Percentiles rank a stretch among this genome's conserved stretches.
phyloP scores from a whole-genome alignment of 64 coral and sea anemone species.

The Catalaphyllia jardinei region DNA sequence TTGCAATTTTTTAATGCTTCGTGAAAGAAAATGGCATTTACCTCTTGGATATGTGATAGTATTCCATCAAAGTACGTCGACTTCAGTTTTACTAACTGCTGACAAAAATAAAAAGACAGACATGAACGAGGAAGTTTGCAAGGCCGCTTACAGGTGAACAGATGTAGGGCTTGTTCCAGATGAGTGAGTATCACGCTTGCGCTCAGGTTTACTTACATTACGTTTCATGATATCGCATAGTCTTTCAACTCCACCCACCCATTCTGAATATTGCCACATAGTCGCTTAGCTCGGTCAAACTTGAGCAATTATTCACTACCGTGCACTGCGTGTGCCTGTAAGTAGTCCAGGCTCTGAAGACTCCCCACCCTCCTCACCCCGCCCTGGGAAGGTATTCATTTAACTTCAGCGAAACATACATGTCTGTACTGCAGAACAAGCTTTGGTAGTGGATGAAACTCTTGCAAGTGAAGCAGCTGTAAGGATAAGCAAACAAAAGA shows the following conservation, averaged over 20 bases:
- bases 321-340: background rate
- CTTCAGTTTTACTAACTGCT: conserved; percentile 80
- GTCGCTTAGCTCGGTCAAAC: no score
- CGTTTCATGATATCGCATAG: no score
- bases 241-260: no score
- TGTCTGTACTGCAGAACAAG: conserved; percentile 84
- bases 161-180: no score
- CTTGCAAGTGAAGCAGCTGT: conserved; percentile 75
- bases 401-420: conserved; percentile 31
- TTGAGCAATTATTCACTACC: background rate
- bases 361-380: no score
- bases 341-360: no score
- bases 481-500: background rate
- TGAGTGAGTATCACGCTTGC: no score
- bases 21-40: background rate
- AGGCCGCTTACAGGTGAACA: no score
- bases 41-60: conserved; percentile 63
- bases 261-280: no score
- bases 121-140: background rate
- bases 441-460: conserved; percentile 89
- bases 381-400: background rate
- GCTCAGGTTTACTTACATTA: no score
- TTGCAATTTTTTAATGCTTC: no score
- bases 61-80: conserved; percentile 97
- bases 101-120: conserved; percentile 12